A percentile compares a stretch with the other conserved stretches of the same genome.
phyloP scores from a whole-genome alignment of 2,888 invertebrate species.

The Nudaria mundana region DNA sequence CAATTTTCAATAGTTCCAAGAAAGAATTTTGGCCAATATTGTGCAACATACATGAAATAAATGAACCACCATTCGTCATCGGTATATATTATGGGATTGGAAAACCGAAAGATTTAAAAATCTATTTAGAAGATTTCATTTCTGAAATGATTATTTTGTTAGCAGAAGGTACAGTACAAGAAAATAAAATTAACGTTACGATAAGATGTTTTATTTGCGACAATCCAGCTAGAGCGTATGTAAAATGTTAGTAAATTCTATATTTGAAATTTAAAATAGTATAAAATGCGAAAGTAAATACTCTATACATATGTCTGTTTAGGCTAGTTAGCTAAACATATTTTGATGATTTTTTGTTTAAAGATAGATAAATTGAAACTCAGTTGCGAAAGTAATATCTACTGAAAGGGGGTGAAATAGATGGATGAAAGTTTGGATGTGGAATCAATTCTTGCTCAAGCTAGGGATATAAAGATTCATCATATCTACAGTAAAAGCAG shows the following conservation, averaged over 20 bases:
- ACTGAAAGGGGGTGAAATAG: no score
- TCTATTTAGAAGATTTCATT: conserved; percentile 14
- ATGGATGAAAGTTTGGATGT: no score
- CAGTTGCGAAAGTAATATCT: conserved; percentile 6
- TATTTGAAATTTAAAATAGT: no score
- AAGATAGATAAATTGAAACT: not conserved
- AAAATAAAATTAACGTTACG: no score
- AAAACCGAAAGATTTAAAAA: no score
- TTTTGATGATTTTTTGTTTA: not conserved
- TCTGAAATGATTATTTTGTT: conserved; percentile 6
- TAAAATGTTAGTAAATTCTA: no score
- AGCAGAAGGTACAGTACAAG: conserved; percentile 13
- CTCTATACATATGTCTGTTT: not conserved
- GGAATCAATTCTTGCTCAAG: no score
- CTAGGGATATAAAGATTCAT: not conserved
- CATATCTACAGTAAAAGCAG: not conserved
- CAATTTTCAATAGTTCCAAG: no score
- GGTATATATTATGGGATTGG: no score
- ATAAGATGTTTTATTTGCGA: no score
- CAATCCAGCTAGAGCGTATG: no score
- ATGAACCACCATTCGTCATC: no score
- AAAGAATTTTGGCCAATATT: not conserved
- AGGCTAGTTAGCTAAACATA: not conserved
- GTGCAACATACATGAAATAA: not conserved
- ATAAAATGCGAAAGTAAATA: not conserved